phyloP scores from a whole-genome alignment of 2,113 vertebrate species.

The Oreochromis spilurus region DNA sequence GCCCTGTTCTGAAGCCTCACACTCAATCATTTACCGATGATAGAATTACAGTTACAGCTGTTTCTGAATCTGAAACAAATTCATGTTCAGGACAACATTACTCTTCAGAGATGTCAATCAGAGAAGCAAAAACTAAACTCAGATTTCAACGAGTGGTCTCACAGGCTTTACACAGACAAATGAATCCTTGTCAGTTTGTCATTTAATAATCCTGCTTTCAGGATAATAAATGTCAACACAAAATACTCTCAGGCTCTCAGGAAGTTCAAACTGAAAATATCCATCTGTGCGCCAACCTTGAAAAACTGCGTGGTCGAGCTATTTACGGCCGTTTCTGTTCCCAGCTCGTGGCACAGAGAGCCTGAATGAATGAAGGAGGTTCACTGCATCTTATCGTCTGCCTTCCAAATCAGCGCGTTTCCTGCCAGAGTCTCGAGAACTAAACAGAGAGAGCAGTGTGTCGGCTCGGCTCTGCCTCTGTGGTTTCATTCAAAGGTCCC shows the following conservation, averaged over 20 bases:
- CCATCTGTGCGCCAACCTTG: not conserved
- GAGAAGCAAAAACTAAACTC: not conserved
- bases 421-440: conserved; percentile 20
- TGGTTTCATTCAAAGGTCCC: conserved; percentile 47
- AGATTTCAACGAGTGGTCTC: not conserved
- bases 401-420: conserved; percentile 43
- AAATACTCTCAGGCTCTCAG: not conserved
- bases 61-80: not conserved
- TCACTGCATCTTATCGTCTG: conserved; percentile 35
- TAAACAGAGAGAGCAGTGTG: conserved; percentile 64
- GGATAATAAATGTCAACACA: not conserved
- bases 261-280: not conserved
- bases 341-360: not conserved
- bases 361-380: conserved; percentile 25
- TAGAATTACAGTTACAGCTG: not conserved
- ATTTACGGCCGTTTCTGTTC: conserved; percentile 11
- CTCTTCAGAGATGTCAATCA: not conserved
- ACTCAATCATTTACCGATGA: not conserved
- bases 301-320: not conserved
- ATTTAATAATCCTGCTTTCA: not conserved
- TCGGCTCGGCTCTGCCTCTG: conserved; percentile 2
- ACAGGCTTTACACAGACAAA: not conserved
- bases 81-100: not conserved
- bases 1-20: not conserved
- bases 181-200: not conserved